Conservation (phyloP, 2,797 vertebrate species). For the Mycteria americana region DNA sequence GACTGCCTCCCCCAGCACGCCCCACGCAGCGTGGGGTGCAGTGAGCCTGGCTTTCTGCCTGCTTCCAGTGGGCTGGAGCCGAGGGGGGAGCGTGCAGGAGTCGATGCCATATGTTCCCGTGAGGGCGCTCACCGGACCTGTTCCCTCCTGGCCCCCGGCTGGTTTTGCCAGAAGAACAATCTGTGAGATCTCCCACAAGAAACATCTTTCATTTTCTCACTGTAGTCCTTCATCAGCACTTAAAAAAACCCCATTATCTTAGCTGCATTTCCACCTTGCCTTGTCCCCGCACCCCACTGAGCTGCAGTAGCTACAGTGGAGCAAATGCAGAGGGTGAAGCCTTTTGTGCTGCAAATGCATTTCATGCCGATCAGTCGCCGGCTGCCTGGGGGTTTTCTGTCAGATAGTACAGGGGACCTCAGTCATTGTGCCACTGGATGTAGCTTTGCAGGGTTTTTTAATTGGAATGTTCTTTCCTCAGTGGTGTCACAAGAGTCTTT, state of each 20-base stretch:
- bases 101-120: not conserved
- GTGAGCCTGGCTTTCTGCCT: not conserved
- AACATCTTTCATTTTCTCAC: conserved; percentile 54
- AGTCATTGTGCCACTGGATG: not conserved
- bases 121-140: accelerated
- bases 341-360: not conserved
- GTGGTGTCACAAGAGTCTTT: not conserved
- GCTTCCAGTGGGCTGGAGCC: not conserved
- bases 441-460: not conserved
- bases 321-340: not conserved
- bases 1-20: not conserved
- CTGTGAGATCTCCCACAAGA: conserved; percentile 42
- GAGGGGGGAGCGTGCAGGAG: not conserved
- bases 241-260: too few species aligned
- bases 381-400: not conserved
- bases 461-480: not conserved
- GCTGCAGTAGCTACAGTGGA: not conserved
- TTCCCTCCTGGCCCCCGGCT: accelerated
- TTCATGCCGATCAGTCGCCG: not conserved
- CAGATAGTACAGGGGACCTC: not conserved
- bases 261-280: not conserved
- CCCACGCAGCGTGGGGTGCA: not conserved
- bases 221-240: not conserved
- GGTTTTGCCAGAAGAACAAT: not conserved
- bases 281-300: not conserved